Evolutionary conservation across 2,888 invertebrate species (phyloP), one percentile per base, ranked within the genome.

Genomic region (Macrosiphum euphorbiae): DNA sequence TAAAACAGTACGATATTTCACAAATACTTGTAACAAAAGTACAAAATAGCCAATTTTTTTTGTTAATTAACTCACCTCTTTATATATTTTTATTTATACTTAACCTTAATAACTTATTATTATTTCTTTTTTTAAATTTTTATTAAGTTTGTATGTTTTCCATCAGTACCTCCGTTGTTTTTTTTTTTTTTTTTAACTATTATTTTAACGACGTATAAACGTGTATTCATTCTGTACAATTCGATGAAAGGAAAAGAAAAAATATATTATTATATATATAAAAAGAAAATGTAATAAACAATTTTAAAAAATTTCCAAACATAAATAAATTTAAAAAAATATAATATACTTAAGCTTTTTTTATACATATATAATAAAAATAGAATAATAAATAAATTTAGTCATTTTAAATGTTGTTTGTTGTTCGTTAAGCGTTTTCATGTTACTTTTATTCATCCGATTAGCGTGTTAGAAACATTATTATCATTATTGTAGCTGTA

Each of bases 11-110:
- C 61, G 94, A 90, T 94, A 94, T 89, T 90, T 94, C 94, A 94
- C 94, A 94, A 94, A 94, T 94, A 94, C 47, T 94, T 90, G 94
- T 94, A 94, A 94, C 94, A 94, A 90, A 94, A 94, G 94, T 94
- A 94, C 94, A 94, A 94, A 94, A 94, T 94, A 94, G 94, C 94
- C 94, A 94, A 94, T 94, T 94, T 94, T 94, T 94, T 94, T 94
- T 94, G 94, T 94, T 94, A 94, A 94, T 94, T 94, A 94, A 94
- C 90, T 94, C 85, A 87, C 86, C 28, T 94, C 88, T 92, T 88
- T 92, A 92, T 92, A 55, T 88, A 92, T 92, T 92, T 92, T 92
- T 94, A 61, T 90, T 94, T 94, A 58, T 92, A 92, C 55, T 90
- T 94, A 94, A 94, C 90, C 90, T 90, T 61, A 86, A 93, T 94